phyloP scores from a whole-genome alignment of 2,113 vertebrate species.

The Oncorhynchus clarkii region DNA sequence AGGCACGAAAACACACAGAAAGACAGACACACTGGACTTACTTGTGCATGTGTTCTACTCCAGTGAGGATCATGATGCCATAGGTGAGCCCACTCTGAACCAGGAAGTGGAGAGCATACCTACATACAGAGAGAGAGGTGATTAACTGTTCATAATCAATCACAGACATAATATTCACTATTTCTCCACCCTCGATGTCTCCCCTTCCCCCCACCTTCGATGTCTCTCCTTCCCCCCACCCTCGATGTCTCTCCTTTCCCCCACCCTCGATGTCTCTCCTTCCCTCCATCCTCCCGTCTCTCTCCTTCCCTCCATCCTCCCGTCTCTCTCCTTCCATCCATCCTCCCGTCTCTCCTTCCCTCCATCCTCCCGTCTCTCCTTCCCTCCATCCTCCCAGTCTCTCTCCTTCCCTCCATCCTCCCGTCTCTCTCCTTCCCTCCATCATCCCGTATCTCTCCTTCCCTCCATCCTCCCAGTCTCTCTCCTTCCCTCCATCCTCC shows the following conservation, averaged over 20 bases:
- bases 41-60: slow-evolving; percentile 93
- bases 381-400: too few relatives aligned
- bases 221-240: too few relatives aligned
- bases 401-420: too few relatives aligned
- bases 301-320: too few relatives aligned
- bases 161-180: not conserved
- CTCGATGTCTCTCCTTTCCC: too few relatives aligned
- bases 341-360: too few relatives aligned
- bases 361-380: too few relatives aligned
- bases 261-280: accelerated
- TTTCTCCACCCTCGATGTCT: not conserved
- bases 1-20: not conserved
- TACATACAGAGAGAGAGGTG: slow-evolving; percentile 44
- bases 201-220: accelerated
- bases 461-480: too few relatives aligned
- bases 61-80: slow-evolving; percentile 88
- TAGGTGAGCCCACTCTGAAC: slow-evolving; percentile 93
- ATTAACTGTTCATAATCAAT: not conserved
- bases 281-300: too few relatives aligned
- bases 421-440: too few relatives aligned
- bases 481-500: too few relatives aligned
- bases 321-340: too few relatives aligned
- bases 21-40: slow-evolving; percentile 66
- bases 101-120: slow-evolving; percentile 96
- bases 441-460: accelerated